Percentiles rank a stretch among this genome's conserved stretches.
Evolutionary conservation across 2,797 vertebrate genomes (phyloP).

Genomic region (Ataeniobius toweri): DNA sequence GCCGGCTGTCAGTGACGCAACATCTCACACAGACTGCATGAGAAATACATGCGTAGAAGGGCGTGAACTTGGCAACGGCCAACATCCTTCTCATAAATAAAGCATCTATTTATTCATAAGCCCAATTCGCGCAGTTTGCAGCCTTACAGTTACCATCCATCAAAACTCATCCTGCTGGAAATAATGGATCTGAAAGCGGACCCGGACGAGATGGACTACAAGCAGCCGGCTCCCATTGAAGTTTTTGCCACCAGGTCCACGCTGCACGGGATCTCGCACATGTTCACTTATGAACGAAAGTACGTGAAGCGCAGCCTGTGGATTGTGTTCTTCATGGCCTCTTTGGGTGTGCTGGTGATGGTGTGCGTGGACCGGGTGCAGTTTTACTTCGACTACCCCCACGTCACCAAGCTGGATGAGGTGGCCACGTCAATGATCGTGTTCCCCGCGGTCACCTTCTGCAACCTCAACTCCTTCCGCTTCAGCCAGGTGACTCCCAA

Average conservation of each 20-base stretch:
- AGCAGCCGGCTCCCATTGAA: constrained; percentile 90
- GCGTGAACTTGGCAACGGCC: constrained; percentile 72
- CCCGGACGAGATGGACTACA: constrained; percentile 90
- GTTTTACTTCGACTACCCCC: constrained; percentile 96
- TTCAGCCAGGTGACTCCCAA: constrained; percentile 96
- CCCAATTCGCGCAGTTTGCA: constrained; percentile 8
- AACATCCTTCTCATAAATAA: constrained; percentile 43
- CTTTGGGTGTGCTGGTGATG: constrained; percentile 87
- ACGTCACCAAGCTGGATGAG: constrained; percentile 98
- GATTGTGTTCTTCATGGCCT: constrained; percentile 94
- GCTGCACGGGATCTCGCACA: constrained; percentile 96
- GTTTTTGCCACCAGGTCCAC: constrained; percentile 98
- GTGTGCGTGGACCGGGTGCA: constrained; percentile 95
- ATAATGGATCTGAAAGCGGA: constrained; percentile 93
- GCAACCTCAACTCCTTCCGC: constrained; percentile 98
- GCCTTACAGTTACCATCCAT: not conserved
- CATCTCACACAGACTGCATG: constrained; percentile 57
- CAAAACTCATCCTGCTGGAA: constrained; percentile 32
- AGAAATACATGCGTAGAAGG: constrained; percentile 68
- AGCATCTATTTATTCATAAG: constrained; percentile 33
- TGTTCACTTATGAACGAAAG: constrained; percentile 95
- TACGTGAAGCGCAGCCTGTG: constrained; percentile 92
- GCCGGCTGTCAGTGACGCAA: constrained; percentile 69
- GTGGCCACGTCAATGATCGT: constrained; percentile 86
- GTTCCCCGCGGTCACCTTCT: constrained; percentile 96